Evolutionary conservation across 1,140 invertebrate genomes (phyloP).

Genomic region (Colletes gigas): DNA sequence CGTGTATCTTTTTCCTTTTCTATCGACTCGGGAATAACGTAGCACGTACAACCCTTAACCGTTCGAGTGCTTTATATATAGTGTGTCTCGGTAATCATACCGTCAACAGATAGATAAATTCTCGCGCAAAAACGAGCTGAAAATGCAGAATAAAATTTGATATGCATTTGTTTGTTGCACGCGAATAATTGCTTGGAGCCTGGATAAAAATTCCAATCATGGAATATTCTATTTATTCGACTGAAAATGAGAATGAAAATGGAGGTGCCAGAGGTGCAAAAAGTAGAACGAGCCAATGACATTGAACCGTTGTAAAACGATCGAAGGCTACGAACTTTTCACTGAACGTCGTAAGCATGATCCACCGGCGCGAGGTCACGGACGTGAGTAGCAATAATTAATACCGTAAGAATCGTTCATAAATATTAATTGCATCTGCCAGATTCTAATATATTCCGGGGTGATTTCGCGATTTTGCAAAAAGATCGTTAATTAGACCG

Average conservation of each 20-base stretch:
- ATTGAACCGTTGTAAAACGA: constrained; percentile 8
- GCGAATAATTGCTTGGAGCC: too few species aligned
- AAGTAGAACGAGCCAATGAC: not conserved
- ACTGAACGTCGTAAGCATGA: not conserved
- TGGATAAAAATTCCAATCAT: too few species aligned
- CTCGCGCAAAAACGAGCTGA: too few species aligned
- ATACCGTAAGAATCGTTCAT: constrained; percentile 20
- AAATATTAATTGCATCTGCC: constrained; percentile 36
- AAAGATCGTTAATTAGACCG: constrained; percentile 52
- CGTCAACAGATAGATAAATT: too few species aligned
- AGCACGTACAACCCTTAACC: constrained; percentile 18
- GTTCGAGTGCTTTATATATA: not conserved
- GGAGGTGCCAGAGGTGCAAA: too few species aligned
- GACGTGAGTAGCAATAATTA: constrained; percentile 32
- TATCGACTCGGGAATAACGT: not conserved
- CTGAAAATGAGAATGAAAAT: too few species aligned
- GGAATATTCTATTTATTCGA: too few species aligned
- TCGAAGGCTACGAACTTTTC: constrained; percentile 9
- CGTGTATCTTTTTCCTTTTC: not conserved
- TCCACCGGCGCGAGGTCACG: constrained; percentile 1
- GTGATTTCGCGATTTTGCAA: constrained; percentile 41
- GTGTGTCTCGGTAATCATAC: too few species aligned
- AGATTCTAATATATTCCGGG: constrained; percentile 10
- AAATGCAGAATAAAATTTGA: too few species aligned
- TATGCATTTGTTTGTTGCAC: too few species aligned